phyloP scores from a whole-genome alignment of 2,888 invertebrate species.

The Globia sparganii region DNA sequence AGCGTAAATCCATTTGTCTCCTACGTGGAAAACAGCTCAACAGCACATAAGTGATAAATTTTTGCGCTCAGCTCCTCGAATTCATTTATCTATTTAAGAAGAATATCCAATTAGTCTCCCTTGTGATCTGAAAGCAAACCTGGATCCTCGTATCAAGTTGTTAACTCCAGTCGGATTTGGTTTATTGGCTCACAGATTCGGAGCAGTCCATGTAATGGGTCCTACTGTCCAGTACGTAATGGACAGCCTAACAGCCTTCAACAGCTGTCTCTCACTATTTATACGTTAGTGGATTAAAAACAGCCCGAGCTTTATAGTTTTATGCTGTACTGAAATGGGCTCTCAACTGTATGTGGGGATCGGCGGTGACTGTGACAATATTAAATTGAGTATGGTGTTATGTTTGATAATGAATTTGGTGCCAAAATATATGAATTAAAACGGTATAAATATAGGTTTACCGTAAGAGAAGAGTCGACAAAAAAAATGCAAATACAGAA shows the following conservation, averaged over 20 bases:
- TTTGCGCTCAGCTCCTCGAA: slow-evolving; percentile 4
- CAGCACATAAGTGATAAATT: not conserved
- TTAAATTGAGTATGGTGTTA: not conserved
- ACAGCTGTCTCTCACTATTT: slow-evolving; percentile 44
- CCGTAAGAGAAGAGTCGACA: not conserved
- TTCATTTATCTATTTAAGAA: slow-evolving; percentile 31
- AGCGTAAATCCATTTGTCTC: slow-evolving; percentile 13
- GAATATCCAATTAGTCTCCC: slow-evolving; percentile 41
- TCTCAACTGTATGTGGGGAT: not conserved
- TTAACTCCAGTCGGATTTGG: slow-evolving; percentile 40
- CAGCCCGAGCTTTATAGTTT: not conserved
- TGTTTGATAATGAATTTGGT: not conserved
- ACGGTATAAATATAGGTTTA: too few species aligned
- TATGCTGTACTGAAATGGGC: slow-evolving; percentile 10
- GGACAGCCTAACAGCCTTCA: slow-evolving; percentile 39
- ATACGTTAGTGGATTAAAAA: slow-evolving; percentile 41
- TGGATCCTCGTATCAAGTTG: slow-evolving; percentile 40
- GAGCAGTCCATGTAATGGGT: slow-evolving; percentile 22
- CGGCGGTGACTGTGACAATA: not conserved
- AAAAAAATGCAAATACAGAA: not conserved
- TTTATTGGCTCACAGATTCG: slow-evolving; percentile 53
- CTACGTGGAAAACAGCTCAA: slow-evolving; percentile 30
- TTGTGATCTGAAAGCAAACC: slow-evolving; percentile 50
- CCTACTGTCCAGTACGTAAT: slow-evolving; percentile 38
- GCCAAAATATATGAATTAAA: not conserved